Conservation (phyloP, 2,888 invertebrate species). For the Octodonta nipae region DNA sequence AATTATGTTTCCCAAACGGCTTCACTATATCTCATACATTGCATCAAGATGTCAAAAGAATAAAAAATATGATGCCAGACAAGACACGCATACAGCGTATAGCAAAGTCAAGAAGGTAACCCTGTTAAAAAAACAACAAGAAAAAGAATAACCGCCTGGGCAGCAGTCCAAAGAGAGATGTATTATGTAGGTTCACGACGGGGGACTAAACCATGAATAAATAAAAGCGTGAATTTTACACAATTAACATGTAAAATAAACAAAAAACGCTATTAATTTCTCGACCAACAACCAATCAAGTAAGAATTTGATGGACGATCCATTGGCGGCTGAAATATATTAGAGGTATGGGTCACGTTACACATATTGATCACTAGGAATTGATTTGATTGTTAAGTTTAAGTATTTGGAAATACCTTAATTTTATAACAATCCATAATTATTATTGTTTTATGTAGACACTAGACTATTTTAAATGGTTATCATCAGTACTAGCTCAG, state of each 20-base stretch:
- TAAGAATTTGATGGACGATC: conserved; percentile 31
- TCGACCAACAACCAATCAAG: conserved; percentile 35
- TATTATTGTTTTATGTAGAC: too few relatives aligned
- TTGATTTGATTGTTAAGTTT: too few relatives aligned
- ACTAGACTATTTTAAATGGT: too few relatives aligned
- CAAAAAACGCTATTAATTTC: conserved; percentile 36
- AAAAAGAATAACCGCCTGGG: conserved; percentile 17
- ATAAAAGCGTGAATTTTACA: conserved; percentile 40
- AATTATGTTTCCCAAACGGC: conserved; percentile 12
- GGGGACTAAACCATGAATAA: conserved; percentile 37
- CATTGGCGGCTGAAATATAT: conserved; percentile 9
- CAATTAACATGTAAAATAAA: conserved; percentile 39
- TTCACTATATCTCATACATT: conserved; percentile 16
- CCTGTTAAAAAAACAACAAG: conserved; percentile 9
- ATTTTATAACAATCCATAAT: too few relatives aligned
- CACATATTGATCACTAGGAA: too few relatives aligned
- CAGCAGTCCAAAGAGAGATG: conserved; percentile 31
- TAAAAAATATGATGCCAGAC: conserved; percentile 26
- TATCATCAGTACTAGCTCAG: too few relatives aligned
- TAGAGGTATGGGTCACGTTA: too few relatives aligned
- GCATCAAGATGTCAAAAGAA: conserved; percentile 31
- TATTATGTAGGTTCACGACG: conserved; percentile 32
- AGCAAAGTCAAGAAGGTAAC: conserved; percentile 5
- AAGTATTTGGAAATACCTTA: too few relatives aligned
- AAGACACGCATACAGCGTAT: conserved; percentile 17